Percentiles rank a stretch among this genome's conserved stretches.
These are phyloP conservation scores for Pygmarrhopalites habei DNA, from an alignment of 1,140 invertebrate species.

Conservation along the genomic window DNA sequence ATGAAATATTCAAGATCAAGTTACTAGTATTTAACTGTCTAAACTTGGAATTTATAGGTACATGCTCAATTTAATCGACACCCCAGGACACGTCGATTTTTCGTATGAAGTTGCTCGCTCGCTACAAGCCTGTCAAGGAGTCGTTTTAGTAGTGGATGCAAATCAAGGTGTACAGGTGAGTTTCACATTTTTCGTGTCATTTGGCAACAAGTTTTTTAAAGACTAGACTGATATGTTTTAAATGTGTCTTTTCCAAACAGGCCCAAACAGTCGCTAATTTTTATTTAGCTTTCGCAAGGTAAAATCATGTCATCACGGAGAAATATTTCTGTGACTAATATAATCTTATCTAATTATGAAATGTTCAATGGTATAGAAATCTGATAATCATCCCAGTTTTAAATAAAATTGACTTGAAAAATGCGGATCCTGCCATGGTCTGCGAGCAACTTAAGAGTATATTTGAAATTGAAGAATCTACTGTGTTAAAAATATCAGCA, in stretches of 20 bases:
- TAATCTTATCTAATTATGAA: too few relatives aligned
- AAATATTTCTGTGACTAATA: too few relatives aligned
- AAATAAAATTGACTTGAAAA: constrained; percentile 94
- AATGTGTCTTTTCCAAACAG: too few relatives aligned
- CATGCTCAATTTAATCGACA: constrained; percentile 97
- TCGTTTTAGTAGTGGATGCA: constrained; percentile 89
- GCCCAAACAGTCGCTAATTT: constrained; percentile 98
- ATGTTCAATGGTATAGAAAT: too few relatives aligned
- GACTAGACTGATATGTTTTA: not conserved
- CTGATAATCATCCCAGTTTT: constrained; percentile 83
- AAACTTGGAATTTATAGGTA: too few relatives aligned
- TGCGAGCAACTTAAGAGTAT: constrained; percentile 69
- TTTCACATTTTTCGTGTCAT: constrained; percentile 8
- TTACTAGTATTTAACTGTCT: too few relatives aligned
- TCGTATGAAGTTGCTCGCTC: constrained; percentile 89
- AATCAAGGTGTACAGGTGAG: constrained; percentile 69
- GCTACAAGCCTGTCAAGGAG: constrained; percentile 86
- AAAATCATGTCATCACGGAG: too few relatives aligned
- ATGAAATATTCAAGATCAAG: too few relatives aligned
- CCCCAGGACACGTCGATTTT: constrained; percentile 98
- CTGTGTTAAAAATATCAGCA: constrained; percentile 72
- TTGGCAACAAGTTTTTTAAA: too few relatives aligned
- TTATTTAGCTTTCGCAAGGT: constrained; percentile 79
- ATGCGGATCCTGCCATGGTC: constrained; percentile 75
- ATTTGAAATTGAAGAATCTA: constrained; percentile 69